phyloP scores from a whole-genome alignment of 2,888 invertebrate genomes.

The Drosophila lacicola region DNA sequence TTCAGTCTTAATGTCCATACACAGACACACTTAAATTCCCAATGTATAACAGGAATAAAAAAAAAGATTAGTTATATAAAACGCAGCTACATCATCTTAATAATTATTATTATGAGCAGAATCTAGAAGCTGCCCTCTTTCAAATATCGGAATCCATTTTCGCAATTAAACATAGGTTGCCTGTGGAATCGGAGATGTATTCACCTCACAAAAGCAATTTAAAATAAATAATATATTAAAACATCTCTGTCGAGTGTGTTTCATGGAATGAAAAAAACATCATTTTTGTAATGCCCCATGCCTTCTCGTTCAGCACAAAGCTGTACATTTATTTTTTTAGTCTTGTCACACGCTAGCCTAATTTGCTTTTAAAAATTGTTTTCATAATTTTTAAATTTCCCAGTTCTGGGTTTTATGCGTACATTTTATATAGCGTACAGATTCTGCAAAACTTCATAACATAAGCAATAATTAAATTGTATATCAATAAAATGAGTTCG shows the following conservation, averaged over 20 bases:
- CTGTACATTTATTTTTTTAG: background rate
- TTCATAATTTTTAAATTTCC: constrained; percentile 15
- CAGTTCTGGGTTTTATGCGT: background rate
- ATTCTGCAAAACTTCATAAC: background rate
- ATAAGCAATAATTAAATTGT: background rate
- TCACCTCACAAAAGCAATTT: background rate
- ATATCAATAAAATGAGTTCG: constrained; percentile 1
- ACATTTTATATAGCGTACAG: background rate
- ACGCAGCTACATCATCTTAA: no score
- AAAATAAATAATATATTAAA: background rate
- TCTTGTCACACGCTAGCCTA: constrained; percentile 18
- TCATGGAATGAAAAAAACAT: background rate
- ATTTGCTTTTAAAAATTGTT: constrained; percentile 1
- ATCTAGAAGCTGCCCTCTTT: no score
- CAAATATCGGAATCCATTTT: no score
- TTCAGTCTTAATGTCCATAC: no score
- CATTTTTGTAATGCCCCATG: background rate
- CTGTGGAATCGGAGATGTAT: no score
- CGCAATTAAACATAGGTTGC: no score
- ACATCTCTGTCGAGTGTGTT: background rate
- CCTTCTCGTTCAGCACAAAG: background rate
- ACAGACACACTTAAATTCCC: no score
- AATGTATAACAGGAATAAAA: no score
- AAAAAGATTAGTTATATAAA: no score
- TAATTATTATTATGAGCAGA: no score